Evolutionary conservation across 2,113 vertebrate genomes (phyloP).

Genomic region (Megalops atlanticus): DNA sequence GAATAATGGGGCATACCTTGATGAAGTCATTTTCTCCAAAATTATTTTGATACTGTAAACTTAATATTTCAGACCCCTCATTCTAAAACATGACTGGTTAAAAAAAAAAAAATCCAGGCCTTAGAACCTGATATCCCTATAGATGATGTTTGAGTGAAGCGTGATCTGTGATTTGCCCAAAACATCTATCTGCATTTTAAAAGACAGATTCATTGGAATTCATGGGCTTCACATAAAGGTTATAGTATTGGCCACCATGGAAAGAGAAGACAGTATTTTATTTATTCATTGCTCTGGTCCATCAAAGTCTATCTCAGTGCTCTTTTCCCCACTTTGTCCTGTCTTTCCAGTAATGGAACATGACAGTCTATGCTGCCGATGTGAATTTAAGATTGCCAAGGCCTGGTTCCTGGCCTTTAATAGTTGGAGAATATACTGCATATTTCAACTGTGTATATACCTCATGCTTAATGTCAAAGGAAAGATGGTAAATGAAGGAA

Average conservation of each 20-base stretch:
- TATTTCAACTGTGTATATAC: neutral
- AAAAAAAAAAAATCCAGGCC: too few species aligned
- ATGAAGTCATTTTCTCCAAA: too few species aligned
- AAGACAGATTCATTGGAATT: slow-evolving; percentile 8
- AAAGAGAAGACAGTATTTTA: slow-evolving; percentile 25
- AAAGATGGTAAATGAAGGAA: neutral
- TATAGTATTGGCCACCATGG: slow-evolving; percentile 26
- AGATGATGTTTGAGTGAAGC: neutral
- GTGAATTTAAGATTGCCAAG: slow-evolving; percentile 32
- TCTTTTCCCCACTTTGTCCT: slow-evolving; percentile 34
- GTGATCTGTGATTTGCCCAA: neutral
- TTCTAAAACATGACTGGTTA: too few species aligned
- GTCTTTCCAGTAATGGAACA: slow-evolving; percentile 35
- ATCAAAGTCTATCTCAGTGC: slow-evolving; percentile 35
- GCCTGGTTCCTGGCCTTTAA: slow-evolving; percentile 24
- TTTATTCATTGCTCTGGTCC: slow-evolving; percentile 39
- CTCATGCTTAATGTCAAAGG: slow-evolving; percentile 9
- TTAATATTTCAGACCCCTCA: too few species aligned
- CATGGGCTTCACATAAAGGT: slow-evolving; percentile 24
- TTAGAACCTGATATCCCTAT: neutral
- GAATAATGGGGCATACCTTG: too few species aligned
- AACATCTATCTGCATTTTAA: neutral
- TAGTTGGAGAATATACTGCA: slow-evolving; percentile 19
- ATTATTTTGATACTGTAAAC: too few species aligned
- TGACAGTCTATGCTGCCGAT: slow-evolving; percentile 30